A percentile compares a stretch with the other conserved stretches of the same genome.
Evolutionary conservation across 1,140 invertebrate species (phyloP).

Genomic region (Magallana ariakensis): DNA sequence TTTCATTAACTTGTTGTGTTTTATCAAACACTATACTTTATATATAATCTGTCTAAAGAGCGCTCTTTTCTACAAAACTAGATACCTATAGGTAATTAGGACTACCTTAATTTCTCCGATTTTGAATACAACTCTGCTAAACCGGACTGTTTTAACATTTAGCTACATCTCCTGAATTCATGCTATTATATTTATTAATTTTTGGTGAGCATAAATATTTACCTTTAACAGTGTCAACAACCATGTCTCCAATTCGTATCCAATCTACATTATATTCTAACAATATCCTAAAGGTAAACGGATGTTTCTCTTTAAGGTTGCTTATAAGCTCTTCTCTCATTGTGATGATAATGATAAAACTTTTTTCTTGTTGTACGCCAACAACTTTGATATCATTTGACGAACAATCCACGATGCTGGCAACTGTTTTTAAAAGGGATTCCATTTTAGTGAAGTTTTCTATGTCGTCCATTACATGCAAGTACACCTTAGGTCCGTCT

Average conservation of each 20-base stretch:
- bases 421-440: not conserved
- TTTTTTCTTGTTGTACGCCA: not conserved
- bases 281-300: not conserved
- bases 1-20: too few relatives aligned
- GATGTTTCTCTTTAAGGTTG: not conserved
- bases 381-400: not conserved
- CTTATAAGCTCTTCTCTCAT: not conserved
- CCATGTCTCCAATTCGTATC: not conserved
- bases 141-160: too few relatives aligned
- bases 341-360: not conserved
- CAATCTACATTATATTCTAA: not conserved
- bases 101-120: too few relatives aligned
- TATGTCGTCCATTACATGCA: conserved; percentile 2
- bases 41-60: too few relatives aligned
- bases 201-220: too few relatives aligned
- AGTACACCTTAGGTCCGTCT: not conserved
- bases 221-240: not conserved
- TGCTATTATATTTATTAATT: too few relatives aligned
- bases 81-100: too few relatives aligned
- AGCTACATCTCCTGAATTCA: too few relatives aligned
- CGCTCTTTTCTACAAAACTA: too few relatives aligned
- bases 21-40: too few relatives aligned
- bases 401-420: not conserved
- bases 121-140: too few relatives aligned
- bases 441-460: not conserved